phyloP scores from a whole-genome alignment of 2,888 invertebrate species.

The Mamestra brassicae region DNA sequence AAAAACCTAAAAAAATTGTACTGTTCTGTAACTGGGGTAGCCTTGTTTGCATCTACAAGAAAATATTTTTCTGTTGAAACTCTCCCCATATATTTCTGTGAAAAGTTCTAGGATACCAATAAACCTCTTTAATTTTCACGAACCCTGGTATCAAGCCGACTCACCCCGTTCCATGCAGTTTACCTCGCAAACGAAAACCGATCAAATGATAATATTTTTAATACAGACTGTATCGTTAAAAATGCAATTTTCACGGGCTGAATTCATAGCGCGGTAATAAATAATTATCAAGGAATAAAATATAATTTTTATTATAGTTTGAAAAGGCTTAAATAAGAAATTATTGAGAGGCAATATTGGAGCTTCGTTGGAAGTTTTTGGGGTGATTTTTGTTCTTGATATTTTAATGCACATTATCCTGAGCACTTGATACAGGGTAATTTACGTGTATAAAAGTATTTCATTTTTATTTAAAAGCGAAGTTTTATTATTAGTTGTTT shows the following conservation, averaged over 20 bases:
- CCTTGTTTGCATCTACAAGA: too few species aligned
- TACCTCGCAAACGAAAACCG: conserved; percentile 43
- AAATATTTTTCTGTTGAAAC: too few species aligned
- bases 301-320: conserved; percentile 50
- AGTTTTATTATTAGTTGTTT: too few species aligned
- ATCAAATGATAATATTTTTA: conserved; percentile 58
- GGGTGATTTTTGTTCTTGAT: background rate
- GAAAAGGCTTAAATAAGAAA: conserved; percentile 27
- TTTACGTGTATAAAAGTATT: too few species aligned
- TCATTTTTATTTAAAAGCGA: too few species aligned
- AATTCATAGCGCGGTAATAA: conserved; percentile 41
- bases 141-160: background rate
- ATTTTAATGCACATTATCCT: too few species aligned
- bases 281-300: conserved; percentile 47
- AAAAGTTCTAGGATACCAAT: background rate
- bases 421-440: too few species aligned
- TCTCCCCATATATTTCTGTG: too few species aligned
- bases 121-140: background rate
- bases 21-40: too few species aligned
- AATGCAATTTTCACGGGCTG: conserved; percentile 53
- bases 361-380: background rate
- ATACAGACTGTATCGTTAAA: conserved; percentile 43
- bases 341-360: conserved; percentile 27
- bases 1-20: too few species aligned
- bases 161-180: conserved; percentile 3